Evolutionary conservation across 2,888 invertebrate species (phyloP), one percentile per base, ranked within the genome.

Genomic region (Drosophila stalkeri): DNA sequence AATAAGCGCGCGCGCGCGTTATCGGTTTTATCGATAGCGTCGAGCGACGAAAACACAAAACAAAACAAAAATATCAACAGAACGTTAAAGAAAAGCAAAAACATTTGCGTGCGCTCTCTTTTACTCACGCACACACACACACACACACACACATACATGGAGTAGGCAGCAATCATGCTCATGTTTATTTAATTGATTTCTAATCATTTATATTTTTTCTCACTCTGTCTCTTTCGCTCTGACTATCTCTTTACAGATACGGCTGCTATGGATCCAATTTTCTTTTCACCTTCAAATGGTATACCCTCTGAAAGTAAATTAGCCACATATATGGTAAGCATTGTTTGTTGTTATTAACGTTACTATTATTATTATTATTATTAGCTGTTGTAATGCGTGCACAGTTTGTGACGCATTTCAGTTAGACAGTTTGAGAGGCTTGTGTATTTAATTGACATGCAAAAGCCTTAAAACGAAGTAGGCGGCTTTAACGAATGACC

Each of bases 271-370:
- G 97, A 97, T 94, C 96, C 96, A 78, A 95, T 96, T 92, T 95
- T 96, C 91, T 95, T 95, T 92, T 94, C 96, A 72, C 94, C 96
- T 75, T 94, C 96, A 67, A 93, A 95, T 94, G 96, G 96, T 90
- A 95, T 97, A 89, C 97, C 97, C 55, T 96, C 97, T 93, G 97
- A 97, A 93, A 97, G 97, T 72, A 97, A 97, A 93, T 94, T 97
- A 92, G 96, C 96, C 71, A 97, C 96, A 73, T 97, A 97, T 92
- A 97, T 97, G 97, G 97, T 97, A 93, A 93, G 92, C 75, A 18
- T 41, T 63, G 14, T 56, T 64, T 16, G 66, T 67, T 64, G 12
- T 35, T 39, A 23, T 43, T 44, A 3, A 16, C 23, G 8, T 52
- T 61, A 8, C 23, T 46, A 9, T 52, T 33, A 18, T 6, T 44